Conservation (phyloP, 2,888 invertebrate genomes). For the Drosophila siamana region DNA sequence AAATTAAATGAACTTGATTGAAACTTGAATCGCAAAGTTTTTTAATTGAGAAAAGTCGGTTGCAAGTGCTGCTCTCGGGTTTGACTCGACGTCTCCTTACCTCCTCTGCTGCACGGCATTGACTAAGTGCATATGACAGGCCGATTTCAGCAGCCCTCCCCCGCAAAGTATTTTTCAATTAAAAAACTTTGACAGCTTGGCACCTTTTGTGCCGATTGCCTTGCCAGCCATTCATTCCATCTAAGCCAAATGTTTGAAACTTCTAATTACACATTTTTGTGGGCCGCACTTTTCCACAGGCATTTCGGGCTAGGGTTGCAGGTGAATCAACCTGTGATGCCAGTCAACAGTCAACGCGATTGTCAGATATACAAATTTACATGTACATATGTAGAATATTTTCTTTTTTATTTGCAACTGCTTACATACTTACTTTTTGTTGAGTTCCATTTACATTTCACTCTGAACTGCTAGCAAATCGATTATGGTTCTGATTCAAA, state of each 20-base stretch:
- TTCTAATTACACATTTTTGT: constrained; percentile 50
- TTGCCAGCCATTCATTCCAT: constrained; percentile 17
- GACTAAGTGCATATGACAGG: constrained; percentile 42
- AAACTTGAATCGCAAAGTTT: constrained; percentile 46
- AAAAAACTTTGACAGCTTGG: constrained; percentile 51
- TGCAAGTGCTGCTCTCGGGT: neutral
- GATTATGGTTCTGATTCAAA: too few relatives aligned
- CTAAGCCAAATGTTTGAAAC: constrained; percentile 21
- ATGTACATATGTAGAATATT: too few relatives aligned
- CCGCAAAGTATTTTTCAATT: constrained; percentile 52
- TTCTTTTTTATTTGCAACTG: too few relatives aligned
- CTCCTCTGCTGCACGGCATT: neutral
- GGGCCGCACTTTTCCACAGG: constrained; percentile 1
- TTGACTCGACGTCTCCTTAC: neutral
- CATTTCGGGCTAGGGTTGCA: constrained; percentile 12
- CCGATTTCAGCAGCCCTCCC: constrained; percentile 1
- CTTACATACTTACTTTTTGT: too few relatives aligned
- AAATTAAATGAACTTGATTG: constrained; percentile 53
- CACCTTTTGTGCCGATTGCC: constrained; percentile 37
- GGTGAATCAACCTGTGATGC: neutral
- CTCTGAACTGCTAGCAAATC: too few relatives aligned
- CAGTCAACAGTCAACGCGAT: neutral
- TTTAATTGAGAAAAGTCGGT: constrained; percentile 38
- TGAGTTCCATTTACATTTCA: too few relatives aligned
- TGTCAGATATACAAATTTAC: too few relatives aligned